phyloP scores from a whole-genome alignment of 2,113 vertebrate species.

The Zosterops japonicus region DNA sequence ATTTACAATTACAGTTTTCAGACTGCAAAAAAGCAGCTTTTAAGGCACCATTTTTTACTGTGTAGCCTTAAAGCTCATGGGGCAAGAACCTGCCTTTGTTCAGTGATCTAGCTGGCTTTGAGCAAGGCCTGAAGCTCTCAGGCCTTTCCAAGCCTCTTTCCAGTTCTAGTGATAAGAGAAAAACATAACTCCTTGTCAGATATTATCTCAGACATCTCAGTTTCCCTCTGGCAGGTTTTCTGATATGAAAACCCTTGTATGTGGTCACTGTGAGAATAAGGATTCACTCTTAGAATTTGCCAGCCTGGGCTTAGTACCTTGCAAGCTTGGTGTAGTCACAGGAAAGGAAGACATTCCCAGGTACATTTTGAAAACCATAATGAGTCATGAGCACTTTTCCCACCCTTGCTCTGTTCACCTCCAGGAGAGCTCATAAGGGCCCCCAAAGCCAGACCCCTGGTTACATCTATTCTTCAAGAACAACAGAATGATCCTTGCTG shows the following conservation, averaged over 20 bases:
- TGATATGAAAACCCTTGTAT: neutral
- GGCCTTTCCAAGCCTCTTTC: neutral
- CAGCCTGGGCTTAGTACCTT: neutral
- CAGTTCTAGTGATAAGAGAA: neutral
- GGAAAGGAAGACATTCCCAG: neutral
- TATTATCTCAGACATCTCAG: neutral
- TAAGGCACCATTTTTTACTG: neutral
- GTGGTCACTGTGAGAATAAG: neutral
- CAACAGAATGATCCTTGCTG: neutral
- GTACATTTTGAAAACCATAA: neutral
- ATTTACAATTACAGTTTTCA: neutral
- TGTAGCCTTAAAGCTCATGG: neutral
- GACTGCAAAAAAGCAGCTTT: neutral
- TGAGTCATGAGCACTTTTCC: neutral
- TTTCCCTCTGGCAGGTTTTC: neutral
- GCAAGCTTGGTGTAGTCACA: neutral
- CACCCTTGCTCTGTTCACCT: neutral
- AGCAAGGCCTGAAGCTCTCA: neutral
- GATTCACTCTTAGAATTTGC: neutral
- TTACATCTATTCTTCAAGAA: neutral
- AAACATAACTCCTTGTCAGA: neutral
- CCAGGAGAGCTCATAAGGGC: neutral
- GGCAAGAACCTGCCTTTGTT: neutral
- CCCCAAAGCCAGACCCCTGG: neutral
- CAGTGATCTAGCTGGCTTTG: neutral